Percentiles rank a stretch among this genome's conserved stretches.
phyloP scores from a whole-genome alignment of 2,888 invertebrate species.

The Plutella xylostella region DNA sequence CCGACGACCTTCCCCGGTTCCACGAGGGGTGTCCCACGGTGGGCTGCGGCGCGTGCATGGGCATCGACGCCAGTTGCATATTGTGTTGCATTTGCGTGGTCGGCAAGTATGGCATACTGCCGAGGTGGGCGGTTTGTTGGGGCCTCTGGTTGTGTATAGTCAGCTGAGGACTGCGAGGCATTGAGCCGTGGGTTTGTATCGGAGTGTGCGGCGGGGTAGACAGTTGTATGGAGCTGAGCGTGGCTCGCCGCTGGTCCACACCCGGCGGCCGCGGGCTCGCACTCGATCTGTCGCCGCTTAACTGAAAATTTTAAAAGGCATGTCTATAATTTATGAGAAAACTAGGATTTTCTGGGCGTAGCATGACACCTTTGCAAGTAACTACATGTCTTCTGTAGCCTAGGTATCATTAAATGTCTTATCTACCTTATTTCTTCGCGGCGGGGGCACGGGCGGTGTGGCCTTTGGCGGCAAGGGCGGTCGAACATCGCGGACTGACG shows the following conservation, averaged over 20 bases:
- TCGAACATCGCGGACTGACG: conserved; percentile 42
- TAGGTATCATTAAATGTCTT: too few relatives aligned
- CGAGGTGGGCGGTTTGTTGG: conserved; percentile 28
- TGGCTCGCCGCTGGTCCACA: conserved; percentile 38
- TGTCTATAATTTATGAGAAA: too few relatives aligned
- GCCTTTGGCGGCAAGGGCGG: conserved; percentile 61
- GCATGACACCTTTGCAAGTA: too few relatives aligned
- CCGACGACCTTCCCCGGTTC: conserved; percentile 41
- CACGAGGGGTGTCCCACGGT: conserved; percentile 41
- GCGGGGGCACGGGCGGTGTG: conserved; percentile 58
- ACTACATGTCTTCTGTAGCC: too few relatives aligned
- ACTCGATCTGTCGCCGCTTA: conserved; percentile 41
- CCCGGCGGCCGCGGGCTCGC: conserved; percentile 45
- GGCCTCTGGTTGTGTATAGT: conserved; percentile 14
- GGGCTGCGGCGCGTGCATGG: conserved; percentile 28
- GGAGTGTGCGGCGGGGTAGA: conserved; percentile 8
- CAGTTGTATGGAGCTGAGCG: conserved; percentile 26
- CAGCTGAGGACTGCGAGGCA: too few relatives aligned
- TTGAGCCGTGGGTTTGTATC: not conserved
- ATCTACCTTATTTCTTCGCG: conserved; percentile 56
- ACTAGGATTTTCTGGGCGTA: too few relatives aligned
- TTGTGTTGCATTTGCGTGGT: conserved; percentile 32
- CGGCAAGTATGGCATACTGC: conserved; percentile 51
- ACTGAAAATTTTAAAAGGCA: conserved; percentile 22
- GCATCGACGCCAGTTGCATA: conserved; percentile 16